Conservation (phyloP, 2,888 invertebrate genomes). For the Zeuzera pyrina region DNA sequence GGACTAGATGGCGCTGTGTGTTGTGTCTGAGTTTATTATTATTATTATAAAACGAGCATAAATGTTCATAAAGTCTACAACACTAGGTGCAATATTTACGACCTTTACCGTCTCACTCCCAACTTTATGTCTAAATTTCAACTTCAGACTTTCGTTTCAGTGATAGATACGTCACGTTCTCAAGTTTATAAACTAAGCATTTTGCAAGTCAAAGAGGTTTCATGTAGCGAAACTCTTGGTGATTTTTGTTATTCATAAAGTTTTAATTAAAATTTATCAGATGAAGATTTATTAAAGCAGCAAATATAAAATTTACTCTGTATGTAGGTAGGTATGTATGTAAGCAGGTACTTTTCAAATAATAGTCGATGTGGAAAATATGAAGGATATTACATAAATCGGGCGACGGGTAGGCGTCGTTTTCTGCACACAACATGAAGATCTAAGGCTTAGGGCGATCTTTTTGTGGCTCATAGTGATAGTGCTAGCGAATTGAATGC, state of each 20-base stretch:
- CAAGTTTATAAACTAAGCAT: constrained; percentile 31
- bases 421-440: constrained; percentile 28
- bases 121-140: constrained; percentile 25
- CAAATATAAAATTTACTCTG: too few relatives aligned
- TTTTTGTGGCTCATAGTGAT: constrained; percentile 45
- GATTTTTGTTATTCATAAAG: constrained; percentile 16
- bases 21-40: too few relatives aligned
- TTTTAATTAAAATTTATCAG: constrained; percentile 39
- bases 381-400: constrained; percentile 4
- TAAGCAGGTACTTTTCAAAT: too few relatives aligned
- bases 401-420: constrained; percentile 23
- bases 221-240: constrained; percentile 28
- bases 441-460: constrained; percentile 40
- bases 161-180: constrained; percentile 37
- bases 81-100: constrained; percentile 9
- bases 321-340: too few relatives aligned
- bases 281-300: background rate
- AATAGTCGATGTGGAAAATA: too few relatives aligned
- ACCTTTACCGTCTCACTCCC: constrained; percentile 16
- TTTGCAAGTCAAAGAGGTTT: constrained; percentile 44
- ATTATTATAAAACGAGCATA: too few relatives aligned
- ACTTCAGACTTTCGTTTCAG: constrained; percentile 20
- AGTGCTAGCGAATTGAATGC: constrained; percentile 53
- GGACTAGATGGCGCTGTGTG: too few relatives aligned
- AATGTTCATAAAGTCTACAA: too few relatives aligned